Evolutionary conservation across 1,140 invertebrate species (phyloP).

Genomic region (Alviniconcha marisindica): DNA sequence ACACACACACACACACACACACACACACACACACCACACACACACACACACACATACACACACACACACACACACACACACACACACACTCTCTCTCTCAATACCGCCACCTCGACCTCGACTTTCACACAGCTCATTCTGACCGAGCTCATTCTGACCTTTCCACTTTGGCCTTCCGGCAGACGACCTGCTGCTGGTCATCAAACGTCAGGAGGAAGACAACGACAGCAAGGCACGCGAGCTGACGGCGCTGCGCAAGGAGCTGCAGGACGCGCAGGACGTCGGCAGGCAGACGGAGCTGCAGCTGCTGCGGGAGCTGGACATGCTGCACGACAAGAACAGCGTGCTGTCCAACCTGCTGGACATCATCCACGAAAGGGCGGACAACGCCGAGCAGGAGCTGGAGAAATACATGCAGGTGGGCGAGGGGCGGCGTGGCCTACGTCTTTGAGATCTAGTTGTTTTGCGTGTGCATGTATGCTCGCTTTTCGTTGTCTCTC

Average conservation of each 20-base stretch:
- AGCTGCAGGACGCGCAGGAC: conserved; percentile 50
- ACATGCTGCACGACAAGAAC: conserved; percentile 65
- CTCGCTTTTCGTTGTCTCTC: no score
- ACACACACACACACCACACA: no score
- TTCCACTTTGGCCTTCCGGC: conserved; percentile 33
- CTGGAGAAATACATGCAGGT: conserved; percentile 54
- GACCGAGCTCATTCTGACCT: background rate
- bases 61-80: no score
- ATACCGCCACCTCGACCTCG: background rate
- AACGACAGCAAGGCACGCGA: conserved; percentile 47
- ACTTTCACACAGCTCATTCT: background rate
- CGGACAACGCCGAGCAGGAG: conserved; percentile 65
- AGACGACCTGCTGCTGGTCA: conserved; percentile 53
- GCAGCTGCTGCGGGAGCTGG: conserved; percentile 63
- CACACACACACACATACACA: no score
- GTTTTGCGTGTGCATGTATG: no score
- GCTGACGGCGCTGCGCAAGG: conserved; percentile 43
- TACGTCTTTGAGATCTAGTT: no score
- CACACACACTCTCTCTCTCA: background rate
- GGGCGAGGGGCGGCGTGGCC: background rate
- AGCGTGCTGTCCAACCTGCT: conserved; percentile 68
- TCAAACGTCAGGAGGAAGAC: conserved; percentile 51
- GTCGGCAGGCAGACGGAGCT: conserved; percentile 48
- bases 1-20: no score
- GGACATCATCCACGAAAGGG: conserved; percentile 69